phyloP scores from a whole-genome alignment of 2,888 invertebrate species.

The Chydorus sphaericus region DNA sequence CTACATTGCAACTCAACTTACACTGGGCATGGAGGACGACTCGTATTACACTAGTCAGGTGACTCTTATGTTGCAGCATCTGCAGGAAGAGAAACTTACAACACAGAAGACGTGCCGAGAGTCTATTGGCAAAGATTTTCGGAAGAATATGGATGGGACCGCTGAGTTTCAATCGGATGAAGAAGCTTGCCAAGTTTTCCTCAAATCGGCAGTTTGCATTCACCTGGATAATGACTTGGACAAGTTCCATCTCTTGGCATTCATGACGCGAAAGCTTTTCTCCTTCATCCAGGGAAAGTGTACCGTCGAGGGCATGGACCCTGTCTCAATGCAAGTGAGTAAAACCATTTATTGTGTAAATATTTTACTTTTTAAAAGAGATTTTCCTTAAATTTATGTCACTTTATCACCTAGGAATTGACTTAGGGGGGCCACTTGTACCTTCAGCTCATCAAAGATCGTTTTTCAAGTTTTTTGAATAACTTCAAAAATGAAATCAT shows the following conservation, averaged over 20 bases:
- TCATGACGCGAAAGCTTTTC: conserved; percentile 85
- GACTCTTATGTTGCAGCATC: conserved; percentile 52
- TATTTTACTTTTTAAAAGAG: no score
- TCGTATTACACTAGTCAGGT: conserved; percentile 62
- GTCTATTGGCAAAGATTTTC: conserved; percentile 72
- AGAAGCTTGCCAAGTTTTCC: conserved; percentile 45
- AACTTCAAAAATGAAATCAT: conserved; percentile 38
- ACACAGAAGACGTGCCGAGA: conserved; percentile 53
- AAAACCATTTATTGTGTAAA: no score
- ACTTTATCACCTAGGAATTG: no score
- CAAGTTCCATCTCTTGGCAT: conserved; percentile 73
- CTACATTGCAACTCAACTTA: conserved; percentile 57
- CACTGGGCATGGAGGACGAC: conserved; percentile 63
- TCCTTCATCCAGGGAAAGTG: conserved; percentile 66
- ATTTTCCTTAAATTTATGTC: no score
- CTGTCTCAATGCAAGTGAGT: conserved; percentile 94
- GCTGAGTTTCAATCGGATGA: conserved; percentile 33
- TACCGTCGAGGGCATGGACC: conserved; percentile 75
- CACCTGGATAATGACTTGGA: conserved; percentile 60
- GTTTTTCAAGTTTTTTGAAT: conserved; percentile 48
- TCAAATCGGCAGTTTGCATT: conserved; percentile 42
- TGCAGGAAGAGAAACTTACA: conserved; percentile 58
- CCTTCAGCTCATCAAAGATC: conserved; percentile 64
- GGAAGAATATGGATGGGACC: conserved; percentile 39
- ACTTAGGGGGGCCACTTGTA: conserved; percentile 75